Evolutionary conservation across 35 echinoderm and acorn worm genomes (phyloP).

Genomic region (Acanthaster planci): DNA sequence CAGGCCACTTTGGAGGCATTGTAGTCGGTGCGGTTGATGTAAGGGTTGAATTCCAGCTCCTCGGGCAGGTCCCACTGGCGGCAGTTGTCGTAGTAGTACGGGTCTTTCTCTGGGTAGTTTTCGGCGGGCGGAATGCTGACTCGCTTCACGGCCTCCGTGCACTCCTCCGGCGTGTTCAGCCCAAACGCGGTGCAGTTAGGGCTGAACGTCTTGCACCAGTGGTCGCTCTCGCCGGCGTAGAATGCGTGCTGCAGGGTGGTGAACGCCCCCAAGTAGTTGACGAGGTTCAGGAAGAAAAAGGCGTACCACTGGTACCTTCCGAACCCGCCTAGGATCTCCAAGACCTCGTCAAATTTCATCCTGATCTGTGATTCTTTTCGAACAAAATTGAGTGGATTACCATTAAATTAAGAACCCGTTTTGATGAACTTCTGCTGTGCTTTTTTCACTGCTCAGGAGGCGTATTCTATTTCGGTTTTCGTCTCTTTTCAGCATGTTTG

Average conservation of each 20-base stretch:
- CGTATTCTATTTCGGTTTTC: too few relatives aligned
- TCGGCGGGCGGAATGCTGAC: neutral
- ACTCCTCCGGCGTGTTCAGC: neutral
- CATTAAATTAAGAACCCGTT: too few relatives aligned
- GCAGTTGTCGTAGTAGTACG: constrained; percentile 8
- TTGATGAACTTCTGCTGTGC: too few relatives aligned
- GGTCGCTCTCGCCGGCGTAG: neutral
- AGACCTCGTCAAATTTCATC: neutral
- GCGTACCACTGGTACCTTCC: neutral
- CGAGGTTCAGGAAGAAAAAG: neutral
- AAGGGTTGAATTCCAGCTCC: neutral
- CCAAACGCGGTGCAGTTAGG: neutral
- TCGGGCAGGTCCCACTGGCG: neutral
- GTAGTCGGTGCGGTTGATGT: neutral
- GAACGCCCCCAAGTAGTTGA: neutral
- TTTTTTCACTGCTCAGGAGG: too few relatives aligned
- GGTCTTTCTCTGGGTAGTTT: neutral
- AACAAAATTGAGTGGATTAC: too few relatives aligned
- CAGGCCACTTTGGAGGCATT: neutral
- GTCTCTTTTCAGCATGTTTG: too few relatives aligned
- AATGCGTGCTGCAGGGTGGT: neutral
- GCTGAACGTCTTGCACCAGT: constrained; percentile 3
- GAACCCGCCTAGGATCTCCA: neutral
- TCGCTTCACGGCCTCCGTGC: neutral
- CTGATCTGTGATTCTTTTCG: too few relatives aligned